Percentiles rank a stretch among this genome's conserved stretches.
Evolutionary conservation across 37 sponge, comb jelly and placozoan genomes (phyloP).

Genomic region (Aplysina aerophoba): DNA sequence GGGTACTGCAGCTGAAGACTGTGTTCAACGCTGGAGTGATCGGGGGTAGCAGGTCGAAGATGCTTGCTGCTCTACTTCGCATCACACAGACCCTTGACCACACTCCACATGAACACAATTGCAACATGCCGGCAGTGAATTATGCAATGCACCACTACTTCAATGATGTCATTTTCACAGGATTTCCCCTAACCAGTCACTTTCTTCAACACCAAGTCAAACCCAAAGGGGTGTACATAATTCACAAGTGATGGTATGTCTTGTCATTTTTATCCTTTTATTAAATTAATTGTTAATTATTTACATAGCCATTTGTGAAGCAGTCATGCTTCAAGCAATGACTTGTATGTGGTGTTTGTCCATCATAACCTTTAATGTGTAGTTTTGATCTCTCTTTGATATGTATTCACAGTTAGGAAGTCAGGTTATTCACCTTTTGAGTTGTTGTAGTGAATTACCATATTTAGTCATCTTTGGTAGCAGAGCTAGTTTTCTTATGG

Average conservation of each 20-base stretch:
- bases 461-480: too few species aligned
- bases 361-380: too few species aligned
- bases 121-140: conserved; percentile 79
- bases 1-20: conserved; percentile 36
- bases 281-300: neutral
- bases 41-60: conserved; percentile 45
- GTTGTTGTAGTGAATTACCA: too few species aligned
- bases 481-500: too few species aligned
- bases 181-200: conserved; percentile 66
- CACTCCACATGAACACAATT: conserved; percentile 56
- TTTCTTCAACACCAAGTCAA: conserved; percentile 47
- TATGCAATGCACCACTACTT: conserved; percentile 58
- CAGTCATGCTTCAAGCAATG: too few species aligned
- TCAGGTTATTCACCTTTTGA: too few species aligned
- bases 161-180: conserved; percentile 48
- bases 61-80: conserved; percentile 36
- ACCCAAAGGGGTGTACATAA: conserved; percentile 70
- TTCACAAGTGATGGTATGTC: conserved; percentile 52
- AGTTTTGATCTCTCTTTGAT: too few species aligned
- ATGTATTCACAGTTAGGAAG: too few species aligned
- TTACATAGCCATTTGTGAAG: too few species aligned
- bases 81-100: conserved; percentile 32
- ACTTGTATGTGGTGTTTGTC: too few species aligned
- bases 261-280: neutral
- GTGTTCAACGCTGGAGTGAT: conserved; percentile 76